These are phyloP conservation scores for Caenorhabditis uteleia DNA, from an alignment of 2,888 invertebrate species.

Conservation along the genomic window DNA sequence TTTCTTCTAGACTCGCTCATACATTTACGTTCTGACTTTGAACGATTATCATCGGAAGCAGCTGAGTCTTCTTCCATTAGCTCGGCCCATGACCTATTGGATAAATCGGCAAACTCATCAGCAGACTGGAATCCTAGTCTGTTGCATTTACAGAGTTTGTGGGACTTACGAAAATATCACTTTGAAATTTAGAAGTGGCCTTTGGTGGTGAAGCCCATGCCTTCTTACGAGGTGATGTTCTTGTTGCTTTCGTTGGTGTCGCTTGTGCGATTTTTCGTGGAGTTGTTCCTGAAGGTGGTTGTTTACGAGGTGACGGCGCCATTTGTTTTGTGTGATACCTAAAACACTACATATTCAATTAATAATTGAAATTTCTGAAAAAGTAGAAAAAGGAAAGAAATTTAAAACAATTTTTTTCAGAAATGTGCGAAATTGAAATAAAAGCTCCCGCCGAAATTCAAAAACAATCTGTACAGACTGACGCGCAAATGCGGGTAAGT, in stretches of 20 bases:
- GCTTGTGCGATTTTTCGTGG: constrained; percentile 27
- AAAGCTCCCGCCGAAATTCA: too few species aligned
- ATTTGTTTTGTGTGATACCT: constrained; percentile 5
- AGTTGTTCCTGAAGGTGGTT: constrained; percentile 15
- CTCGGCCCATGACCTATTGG: constrained; percentile 57
- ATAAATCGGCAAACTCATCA: constrained; percentile 44
- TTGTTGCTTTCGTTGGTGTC: constrained; percentile 37
- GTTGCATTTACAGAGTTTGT: background rate
- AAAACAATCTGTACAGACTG: too few species aligned
- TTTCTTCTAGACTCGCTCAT: constrained; percentile 42
- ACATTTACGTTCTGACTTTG: constrained; percentile 21
- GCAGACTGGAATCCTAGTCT: constrained; percentile 22
- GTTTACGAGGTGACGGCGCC: constrained; percentile 31
- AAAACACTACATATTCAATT: background rate
- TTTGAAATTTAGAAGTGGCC: constrained; percentile 16
- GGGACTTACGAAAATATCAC: constrained; percentile 38
- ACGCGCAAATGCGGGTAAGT: too few species aligned
- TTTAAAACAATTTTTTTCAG: too few species aligned
- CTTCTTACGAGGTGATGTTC: constrained; percentile 55
- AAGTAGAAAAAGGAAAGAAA: background rate
- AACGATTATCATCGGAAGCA: constrained; percentile 3
- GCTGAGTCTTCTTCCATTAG: constrained; percentile 46
- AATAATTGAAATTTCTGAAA: too few species aligned
- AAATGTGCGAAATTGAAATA: too few species aligned
- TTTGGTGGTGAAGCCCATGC: constrained; percentile 50